Evolutionary conservation across 2,888 invertebrate species (phyloP), one percentile per base, ranked within the genome.

Genomic region (Adineta ricciae): DNA sequence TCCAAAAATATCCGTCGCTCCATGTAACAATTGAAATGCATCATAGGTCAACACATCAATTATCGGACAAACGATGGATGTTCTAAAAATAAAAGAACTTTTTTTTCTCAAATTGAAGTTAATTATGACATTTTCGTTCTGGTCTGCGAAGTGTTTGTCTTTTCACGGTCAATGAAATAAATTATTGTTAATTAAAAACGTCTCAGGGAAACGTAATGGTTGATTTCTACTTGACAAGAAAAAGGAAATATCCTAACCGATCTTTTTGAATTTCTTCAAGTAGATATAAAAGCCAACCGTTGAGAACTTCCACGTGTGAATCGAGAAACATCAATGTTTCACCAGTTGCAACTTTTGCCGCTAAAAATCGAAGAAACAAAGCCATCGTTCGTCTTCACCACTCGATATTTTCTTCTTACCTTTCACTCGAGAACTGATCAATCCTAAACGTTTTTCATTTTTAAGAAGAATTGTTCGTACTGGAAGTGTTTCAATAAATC

Each of bases 261-360:
- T 99, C 95, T 90, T 95, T 93, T 11, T 95, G 95, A 88, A 99
- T 96, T 88, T 97, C 93, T 38, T 95, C 93, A 84, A 99, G 91
- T 32, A 99, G 92, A 1, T 98, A 98, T 89, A 98, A 97, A 87
- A 99, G 91, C 98, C 99, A 99, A 27, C 98, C 98, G 92, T 96
- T 95, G 85, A 96, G 95, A 89, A 97, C 97, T 91, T 99, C 98
- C 91, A 97, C 98, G 90, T 99, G 98, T 3, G 97, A 97, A 90
- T 99, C 99, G 86, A 99, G 92, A 92, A 99, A 99, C 24, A 97
- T 97, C 88, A 97, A 92, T 84, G 96, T 94, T 91, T 96, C 94
- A 86, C 97, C 97, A 88, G 88, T 89, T 1, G 90, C 89, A 32
- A 88, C 88, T 19, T 87, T 88, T 78, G 90, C 90, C 27, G 50